Conservation (phyloP, 2,888 invertebrate genomes). For the Scaptomyza reducta region DNA sequence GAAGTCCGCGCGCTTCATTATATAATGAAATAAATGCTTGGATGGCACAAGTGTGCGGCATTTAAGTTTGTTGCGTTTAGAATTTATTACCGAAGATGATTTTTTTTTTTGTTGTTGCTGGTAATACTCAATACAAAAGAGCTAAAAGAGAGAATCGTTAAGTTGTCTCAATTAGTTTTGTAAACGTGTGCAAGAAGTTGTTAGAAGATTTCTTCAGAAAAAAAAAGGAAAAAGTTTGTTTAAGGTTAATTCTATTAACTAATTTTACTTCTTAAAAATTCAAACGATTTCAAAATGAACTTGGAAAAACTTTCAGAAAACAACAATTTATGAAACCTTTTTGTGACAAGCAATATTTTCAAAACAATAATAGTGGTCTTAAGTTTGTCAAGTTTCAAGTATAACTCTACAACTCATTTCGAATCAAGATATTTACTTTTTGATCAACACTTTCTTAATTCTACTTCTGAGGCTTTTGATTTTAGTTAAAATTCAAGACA, state of each 20-base stretch:
- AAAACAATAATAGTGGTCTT: too few relatives aligned
- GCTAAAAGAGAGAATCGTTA: conserved; percentile 15
- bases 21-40: conserved; percentile 60
- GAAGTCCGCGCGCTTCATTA: conserved; percentile 64
- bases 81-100: conserved; percentile 62
- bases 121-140: conserved; percentile 1
- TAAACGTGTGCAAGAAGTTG: background rate
- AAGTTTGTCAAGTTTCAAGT: too few relatives aligned
- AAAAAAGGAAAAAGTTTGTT: background rate
- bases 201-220: background rate
- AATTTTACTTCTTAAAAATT: background rate
- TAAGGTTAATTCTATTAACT: background rate
- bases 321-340: background rate
- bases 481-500: too few relatives aligned
- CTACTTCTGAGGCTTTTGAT: too few relatives aligned
- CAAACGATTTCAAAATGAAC: background rate
- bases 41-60: conserved; percentile 47
- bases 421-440: too few relatives aligned
- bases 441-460: too few relatives aligned
- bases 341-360: background rate
- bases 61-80: conserved; percentile 36
- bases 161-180: conserved; percentile 16
- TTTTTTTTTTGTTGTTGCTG: conserved; percentile 16
- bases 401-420: too few relatives aligned
- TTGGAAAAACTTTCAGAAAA: background rate